These are phyloP conservation scores for Canis aureus DNA, from an alignment of 2,113 vertebrate genomes.

Conservation along the genomic window DNA sequence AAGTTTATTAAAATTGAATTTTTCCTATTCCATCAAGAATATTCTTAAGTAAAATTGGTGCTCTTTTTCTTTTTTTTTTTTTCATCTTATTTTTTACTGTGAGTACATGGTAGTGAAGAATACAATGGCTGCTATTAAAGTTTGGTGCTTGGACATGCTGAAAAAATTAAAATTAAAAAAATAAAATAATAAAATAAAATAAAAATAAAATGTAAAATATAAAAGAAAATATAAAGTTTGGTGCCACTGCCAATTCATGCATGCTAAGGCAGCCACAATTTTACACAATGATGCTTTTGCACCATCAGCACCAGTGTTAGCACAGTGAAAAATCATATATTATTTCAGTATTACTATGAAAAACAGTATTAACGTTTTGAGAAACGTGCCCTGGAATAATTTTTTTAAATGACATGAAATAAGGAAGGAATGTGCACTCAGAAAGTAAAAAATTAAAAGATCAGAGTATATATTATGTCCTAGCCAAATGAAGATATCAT, in stretches of 20 bases:
- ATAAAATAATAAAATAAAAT: no score
- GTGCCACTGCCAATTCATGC: neutral
- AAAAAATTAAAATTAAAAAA: no score
- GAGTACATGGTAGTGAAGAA: neutral
- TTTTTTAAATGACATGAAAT: neutral
- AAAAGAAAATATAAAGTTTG: neutral
- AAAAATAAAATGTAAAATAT: no score
- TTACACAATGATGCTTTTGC: neutral
- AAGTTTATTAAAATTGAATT: constrained; percentile 9
- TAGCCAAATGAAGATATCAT: neutral
- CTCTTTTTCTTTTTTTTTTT: neutral
- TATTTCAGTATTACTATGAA: neutral
- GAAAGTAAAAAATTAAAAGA: constrained; percentile 21
- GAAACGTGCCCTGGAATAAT: neutral
- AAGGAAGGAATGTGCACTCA: neutral
- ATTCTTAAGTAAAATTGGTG: neutral
- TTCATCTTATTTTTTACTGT: neutral
- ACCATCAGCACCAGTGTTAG: neutral
- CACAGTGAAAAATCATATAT: neutral
- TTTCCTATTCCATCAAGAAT: neutral
- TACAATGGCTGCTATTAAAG: neutral
- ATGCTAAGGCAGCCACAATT: neutral
- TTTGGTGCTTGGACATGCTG: no score
- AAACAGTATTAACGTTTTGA: neutral
- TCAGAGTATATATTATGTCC: neutral